Percentiles rank a stretch among this genome's conserved stretches.
Conservation (phyloP, 1,140 invertebrate genomes). For the Holcopasites calliopsidis region DNA sequence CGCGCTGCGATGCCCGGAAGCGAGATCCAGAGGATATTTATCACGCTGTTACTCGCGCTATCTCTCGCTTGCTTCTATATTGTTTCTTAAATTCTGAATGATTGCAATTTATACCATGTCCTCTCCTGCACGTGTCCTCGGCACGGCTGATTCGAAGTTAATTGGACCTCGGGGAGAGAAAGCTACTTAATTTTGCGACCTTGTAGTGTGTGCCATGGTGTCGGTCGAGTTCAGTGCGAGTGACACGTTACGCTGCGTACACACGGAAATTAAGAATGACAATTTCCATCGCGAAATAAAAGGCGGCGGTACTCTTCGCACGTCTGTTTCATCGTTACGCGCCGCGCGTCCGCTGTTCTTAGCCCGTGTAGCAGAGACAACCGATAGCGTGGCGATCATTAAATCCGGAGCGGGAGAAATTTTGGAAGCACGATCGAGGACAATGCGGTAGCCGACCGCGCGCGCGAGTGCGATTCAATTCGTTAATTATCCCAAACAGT, state of each 20-base stretch:
- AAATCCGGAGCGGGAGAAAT: slow-evolving; percentile 65
- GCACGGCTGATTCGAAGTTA: slow-evolving; percentile 11
- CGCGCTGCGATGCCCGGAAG: slow-evolving; percentile 2
- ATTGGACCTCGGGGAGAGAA: slow-evolving; percentile 29
- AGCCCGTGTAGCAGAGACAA: too few relatives aligned
- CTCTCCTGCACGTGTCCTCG: not conserved
- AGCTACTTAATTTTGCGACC: not conserved
- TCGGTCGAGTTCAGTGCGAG: not conserved
- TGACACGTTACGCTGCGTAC: not conserved
- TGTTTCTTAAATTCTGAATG: slow-evolving; percentile 15
- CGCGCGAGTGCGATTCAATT: slow-evolving; percentile 67
- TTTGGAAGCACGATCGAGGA: slow-evolving; percentile 59
- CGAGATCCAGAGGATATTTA: slow-evolving; percentile 15
- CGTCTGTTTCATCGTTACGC: not conserved
- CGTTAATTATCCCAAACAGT: slow-evolving; percentile 77
- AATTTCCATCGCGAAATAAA: not conserved
- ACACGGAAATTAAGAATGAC: not conserved
- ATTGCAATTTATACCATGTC: slow-evolving; percentile 33
- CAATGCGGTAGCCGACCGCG: slow-evolving; percentile 53
- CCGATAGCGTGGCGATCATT: too few relatives aligned
- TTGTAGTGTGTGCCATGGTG: not conserved
- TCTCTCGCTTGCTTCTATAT: not conserved
- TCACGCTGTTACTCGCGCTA: not conserved
- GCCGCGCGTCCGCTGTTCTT: not conserved
- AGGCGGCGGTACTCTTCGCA: not conserved